Evolutionary conservation across 2,797 vertebrate genomes (phyloP).

Genomic region (Ara ararauna): DNA sequence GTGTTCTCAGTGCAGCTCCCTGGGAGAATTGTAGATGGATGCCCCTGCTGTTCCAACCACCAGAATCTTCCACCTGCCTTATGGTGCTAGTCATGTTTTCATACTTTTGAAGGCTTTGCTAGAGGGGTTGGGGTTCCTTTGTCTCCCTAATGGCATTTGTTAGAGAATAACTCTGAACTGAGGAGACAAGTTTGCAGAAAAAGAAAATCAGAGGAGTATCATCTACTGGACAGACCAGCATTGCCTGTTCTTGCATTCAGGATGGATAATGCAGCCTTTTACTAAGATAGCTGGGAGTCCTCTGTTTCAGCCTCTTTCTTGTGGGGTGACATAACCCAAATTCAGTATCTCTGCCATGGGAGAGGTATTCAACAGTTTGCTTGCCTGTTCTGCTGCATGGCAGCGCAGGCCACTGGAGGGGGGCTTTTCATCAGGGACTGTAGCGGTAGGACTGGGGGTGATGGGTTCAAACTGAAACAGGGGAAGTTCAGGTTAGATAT

Average conservation of each 20-base stretch:
- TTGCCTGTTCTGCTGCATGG: background rate
- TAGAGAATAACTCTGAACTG: background rate
- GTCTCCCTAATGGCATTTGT: background rate
- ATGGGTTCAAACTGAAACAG: background rate
- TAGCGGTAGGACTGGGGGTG: background rate
- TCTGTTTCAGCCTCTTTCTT: background rate
- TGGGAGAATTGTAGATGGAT: background rate
- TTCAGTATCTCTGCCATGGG: background rate
- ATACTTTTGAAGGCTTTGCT: background rate
- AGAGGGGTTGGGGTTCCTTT: background rate
- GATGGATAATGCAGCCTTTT: background rate
- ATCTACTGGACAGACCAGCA: background rate
- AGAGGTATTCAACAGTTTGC: background rate
- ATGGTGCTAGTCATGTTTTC: background rate
- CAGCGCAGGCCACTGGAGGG: background rate
- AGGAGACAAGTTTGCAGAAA: background rate
- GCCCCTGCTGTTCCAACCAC: background rate
- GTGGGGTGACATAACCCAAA: background rate
- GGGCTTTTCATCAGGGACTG: background rate
- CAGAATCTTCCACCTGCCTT: background rate
- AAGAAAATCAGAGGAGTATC: background rate
- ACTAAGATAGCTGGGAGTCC: background rate
- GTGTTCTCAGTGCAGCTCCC: background rate
- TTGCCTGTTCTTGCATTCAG: background rate
- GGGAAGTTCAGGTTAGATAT: background rate